Evolutionary conservation across 1,140 invertebrate genomes (phyloP), one percentile per base, ranked within the genome.

Genomic region (Samia ricini): DNA sequence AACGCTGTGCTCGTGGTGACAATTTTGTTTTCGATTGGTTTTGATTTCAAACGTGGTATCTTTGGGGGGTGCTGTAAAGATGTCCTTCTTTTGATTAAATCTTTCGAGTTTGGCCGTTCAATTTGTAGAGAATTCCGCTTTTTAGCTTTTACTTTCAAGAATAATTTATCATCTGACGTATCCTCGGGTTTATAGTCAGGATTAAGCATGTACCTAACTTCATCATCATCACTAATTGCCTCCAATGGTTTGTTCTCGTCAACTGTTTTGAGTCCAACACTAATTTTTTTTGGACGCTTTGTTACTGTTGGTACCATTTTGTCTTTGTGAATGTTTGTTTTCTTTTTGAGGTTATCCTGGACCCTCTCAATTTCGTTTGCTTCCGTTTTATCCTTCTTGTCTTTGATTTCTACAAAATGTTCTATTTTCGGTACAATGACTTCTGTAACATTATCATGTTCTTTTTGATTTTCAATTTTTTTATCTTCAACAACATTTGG

Each of bases 201-300:
- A 52, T 90, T 90, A 0, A 90, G 60, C 88, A 90, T 90, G 56
- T 90, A 90, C 18, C 85, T 69, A 12, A 88, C 69, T 48, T 90
- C 88, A n/a, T 90, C 86, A 5, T 90, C 88, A 29, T 90, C 87
- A 23, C 80, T 86, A 0, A 79, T 77, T 60, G 83, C 79, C 0
- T 61, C 50, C 0, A 55, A 5, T 42, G 64, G 58, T 63, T 77
- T 76, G 5, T 48, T 15, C 5, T 73, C 65, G 7, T 71, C 68
- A 23, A 69, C 54, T 23, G 65, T 56, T 48, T 66, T 61, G 7
- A 68, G 57, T 5, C 69, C 60, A 8, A 54, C 22, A 55, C 76
- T 77, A 3, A 64, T 22, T 6, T 74, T 61, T 68, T 79, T 83
- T 19, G 77, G 64, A 23, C 76, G 71, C 64, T 86, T 88, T 5